Conservation (phyloP, 2,888 invertebrate species). For the Drosophila histrio region DNA sequence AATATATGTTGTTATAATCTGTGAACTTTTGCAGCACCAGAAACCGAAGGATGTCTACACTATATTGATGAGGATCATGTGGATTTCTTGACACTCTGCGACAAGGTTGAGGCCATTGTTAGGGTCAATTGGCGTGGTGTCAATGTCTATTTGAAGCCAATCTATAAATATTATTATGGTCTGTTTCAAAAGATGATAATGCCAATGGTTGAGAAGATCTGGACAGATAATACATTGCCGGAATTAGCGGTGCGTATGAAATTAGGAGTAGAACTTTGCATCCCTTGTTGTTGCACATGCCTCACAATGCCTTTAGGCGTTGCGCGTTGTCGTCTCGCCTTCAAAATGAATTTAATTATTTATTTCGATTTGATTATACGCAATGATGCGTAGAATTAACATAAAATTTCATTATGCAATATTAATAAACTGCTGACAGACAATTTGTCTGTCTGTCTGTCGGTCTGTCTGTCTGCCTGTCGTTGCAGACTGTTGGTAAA, state of each 20-base stretch:
- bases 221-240: conserved; percentile 79
- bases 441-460: conserved; percentile 31
- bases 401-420: conserved; percentile 83
- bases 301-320: conserved; percentile 42
- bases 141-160: conserved; percentile 82
- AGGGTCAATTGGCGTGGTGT: conserved; percentile 82
- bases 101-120: conserved; percentile 79
- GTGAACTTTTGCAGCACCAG: conserved; percentile 61
- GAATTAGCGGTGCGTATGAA: conserved; percentile 77
- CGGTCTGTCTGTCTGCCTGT: background rate
- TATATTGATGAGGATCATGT: conserved; percentile 81
- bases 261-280: conserved; percentile 21
- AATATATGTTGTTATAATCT: background rate
- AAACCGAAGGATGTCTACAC: conserved; percentile 77
- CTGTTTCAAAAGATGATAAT: conserved; percentile 80
- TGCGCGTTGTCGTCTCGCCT: conserved; percentile 51
- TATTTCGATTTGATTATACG: conserved; percentile 83
- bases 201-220: conserved; percentile 82
- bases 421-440: conserved; percentile 74
- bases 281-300: conserved; percentile 36
- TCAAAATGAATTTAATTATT: conserved; percentile 81
- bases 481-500: conserved; percentile 23
- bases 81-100: conserved; percentile 81
- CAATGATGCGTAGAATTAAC: conserved; percentile 84
- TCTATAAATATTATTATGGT: conserved; percentile 83